phyloP scores from a whole-genome alignment of 2,797 vertebrate genomes.

The Epinephelus coioides region DNA sequence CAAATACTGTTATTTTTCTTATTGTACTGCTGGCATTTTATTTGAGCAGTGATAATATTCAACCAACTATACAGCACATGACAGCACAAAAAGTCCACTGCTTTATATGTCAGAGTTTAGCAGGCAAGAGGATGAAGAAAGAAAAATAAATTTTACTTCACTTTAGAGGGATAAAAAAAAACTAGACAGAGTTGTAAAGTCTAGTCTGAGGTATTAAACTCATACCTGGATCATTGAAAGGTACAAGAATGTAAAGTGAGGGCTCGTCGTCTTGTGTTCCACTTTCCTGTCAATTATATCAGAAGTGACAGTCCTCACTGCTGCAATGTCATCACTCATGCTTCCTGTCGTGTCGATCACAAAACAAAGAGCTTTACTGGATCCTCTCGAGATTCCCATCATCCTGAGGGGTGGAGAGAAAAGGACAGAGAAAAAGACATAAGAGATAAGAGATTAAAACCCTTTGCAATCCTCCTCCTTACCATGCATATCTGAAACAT shows the following conservation, averaged over 20 bases:
- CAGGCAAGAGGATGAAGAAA: background rate
- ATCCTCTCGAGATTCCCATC: conserved; percentile 54
- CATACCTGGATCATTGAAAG: conserved; percentile 75
- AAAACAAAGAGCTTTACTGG: conserved; percentile 64
- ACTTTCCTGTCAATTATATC: conserved; percentile 55
- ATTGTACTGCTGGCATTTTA: background rate
- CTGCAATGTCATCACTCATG: conserved; percentile 61
- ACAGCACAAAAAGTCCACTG: background rate
- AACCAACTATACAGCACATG: background rate
- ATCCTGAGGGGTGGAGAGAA: background rate
- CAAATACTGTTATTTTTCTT: background rate
- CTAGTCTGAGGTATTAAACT: no score
- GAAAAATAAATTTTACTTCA: background rate
- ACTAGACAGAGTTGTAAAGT: no score
- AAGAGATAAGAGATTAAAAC: no score
- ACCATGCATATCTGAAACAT: background rate
- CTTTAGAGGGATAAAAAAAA: background rate
- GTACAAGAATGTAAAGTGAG: conserved; percentile 68
- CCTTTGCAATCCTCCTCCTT: no score
- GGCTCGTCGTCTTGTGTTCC: conserved; percentile 67
- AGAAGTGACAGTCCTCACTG: conserved; percentile 37
- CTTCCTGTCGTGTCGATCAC: conserved; percentile 75
- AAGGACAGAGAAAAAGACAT: background rate
- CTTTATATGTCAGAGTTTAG: background rate
- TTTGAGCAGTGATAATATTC: background rate